phyloP scores from a whole-genome alignment of 2,797 vertebrate species.

The Syngnathus acus region DNA sequence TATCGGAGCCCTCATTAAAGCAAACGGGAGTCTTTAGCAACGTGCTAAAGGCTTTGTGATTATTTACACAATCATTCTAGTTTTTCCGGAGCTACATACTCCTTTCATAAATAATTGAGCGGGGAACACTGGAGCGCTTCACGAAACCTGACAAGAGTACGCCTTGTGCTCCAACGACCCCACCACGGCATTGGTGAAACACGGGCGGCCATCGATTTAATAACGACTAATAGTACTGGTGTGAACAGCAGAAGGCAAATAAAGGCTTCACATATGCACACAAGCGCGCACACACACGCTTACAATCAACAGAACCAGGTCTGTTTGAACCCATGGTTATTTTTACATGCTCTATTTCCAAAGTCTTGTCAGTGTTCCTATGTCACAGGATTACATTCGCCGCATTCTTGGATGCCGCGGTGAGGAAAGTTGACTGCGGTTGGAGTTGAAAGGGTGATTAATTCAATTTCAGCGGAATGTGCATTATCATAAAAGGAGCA shows the following conservation, averaged over 20 bases:
- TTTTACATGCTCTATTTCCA: conserved; percentile 68
- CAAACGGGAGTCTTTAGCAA: not conserved
- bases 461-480: conserved; percentile 53
- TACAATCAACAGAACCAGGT: conserved; percentile 64
- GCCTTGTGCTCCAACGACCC: conserved; percentile 41
- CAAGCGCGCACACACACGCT: conserved; percentile 9
- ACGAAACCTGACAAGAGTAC: conserved; percentile 34
- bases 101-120: conserved; percentile 44
- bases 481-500: conserved; percentile 24
- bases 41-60: conserved; percentile 22
- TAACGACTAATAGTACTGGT: conserved; percentile 1
- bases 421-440: conserved; percentile 65
- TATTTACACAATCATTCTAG: conserved; percentile 42
- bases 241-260: conserved; percentile 49
- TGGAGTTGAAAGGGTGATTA: conserved; percentile 63
- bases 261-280: conserved; percentile 59
- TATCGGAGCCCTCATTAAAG: not conserved
- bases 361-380: conserved; percentile 17
- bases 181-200: conserved; percentile 33
- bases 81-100: conserved; percentile 30
- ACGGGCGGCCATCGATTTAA: conserved; percentile 6
- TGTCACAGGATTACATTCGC: conserved; percentile 58
- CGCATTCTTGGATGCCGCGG: conserved; percentile 49
- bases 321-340: conserved; percentile 61
- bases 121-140: conserved; percentile 31